phyloP scores from a whole-genome alignment of 2,888 invertebrate species.

The Lasioglossum malachurum region DNA sequence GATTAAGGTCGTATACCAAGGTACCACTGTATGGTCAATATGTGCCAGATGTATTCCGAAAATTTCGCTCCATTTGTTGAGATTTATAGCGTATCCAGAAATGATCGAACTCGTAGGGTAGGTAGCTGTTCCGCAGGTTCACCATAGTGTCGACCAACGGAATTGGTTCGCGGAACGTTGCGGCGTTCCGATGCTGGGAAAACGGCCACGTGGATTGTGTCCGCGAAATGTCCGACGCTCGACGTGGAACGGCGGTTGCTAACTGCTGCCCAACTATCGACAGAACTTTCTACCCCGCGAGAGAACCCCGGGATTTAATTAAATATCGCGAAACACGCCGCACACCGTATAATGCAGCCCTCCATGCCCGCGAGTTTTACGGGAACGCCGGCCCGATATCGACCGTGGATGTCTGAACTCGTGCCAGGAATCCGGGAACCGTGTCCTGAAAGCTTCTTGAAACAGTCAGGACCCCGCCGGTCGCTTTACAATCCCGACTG shows the following conservation, averaged over 20 bases:
- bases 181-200: slow-evolving; percentile 56
- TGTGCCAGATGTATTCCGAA: too few relatives aligned
- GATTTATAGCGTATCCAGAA: not conserved
- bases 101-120: not conserved
- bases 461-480: not conserved
- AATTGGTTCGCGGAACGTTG: slow-evolving; percentile 54
- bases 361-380: slow-evolving; percentile 20
- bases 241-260: slow-evolving; percentile 62
- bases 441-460: not conserved
- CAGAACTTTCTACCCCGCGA: slow-evolving; percentile 72
- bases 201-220: slow-evolving; percentile 58
- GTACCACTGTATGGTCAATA: too few relatives aligned
- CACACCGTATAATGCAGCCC: slow-evolving; percentile 41
- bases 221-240: slow-evolving; percentile 67
- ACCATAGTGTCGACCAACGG: slow-evolving; percentile 16
- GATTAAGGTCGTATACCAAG: too few relatives aligned
- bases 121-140: not conserved
- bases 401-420: not conserved
- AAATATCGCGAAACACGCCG: slow-evolving; percentile 73
- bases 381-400: slow-evolving; percentile 3
- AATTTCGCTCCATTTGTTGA: not conserved
- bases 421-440: not conserved
- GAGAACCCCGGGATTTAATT: slow-evolving; percentile 73
- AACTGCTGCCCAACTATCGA: slow-evolving; percentile 77
- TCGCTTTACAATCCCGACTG: not conserved